Evolutionary conservation across 2,113 vertebrate species (phyloP), one percentile per base, ranked within the genome.

Genomic region (Nematolebias whitei): DNA sequence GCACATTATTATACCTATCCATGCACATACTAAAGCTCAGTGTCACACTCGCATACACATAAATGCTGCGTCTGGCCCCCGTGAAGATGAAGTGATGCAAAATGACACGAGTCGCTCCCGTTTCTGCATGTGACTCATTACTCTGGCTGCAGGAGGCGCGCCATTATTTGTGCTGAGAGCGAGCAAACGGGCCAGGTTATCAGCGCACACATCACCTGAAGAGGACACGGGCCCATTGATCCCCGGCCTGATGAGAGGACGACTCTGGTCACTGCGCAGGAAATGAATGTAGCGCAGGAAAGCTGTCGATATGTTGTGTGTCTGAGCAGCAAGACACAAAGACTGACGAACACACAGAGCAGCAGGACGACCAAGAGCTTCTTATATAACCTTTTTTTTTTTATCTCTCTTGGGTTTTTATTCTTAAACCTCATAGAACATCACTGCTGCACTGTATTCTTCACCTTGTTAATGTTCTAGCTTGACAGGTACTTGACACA

Each of bases 71-170:
- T 52, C 52, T 78, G 76, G 38, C 56, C 76, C 52, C 48, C 9
- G 50, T 12, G 60, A 66, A 62, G 73, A 70, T 79, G 80, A 82
- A 72, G 69, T 74, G 79, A 87, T 84, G 71, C 69, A 74, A 61
- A 77, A 78, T 79, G 81, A 87, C 87, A 87, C 66, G 47, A 79
- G 81, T 78, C 48, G 19, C 78, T 84, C 60, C 65, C 10, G 47
- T 73, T 48, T 38, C 67, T 66, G 20, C 50, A 58, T 54, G 82
- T 82, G 87, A 83, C 62, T 86, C 81, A 78, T 77, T 69, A 68
- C 58, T 5, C 19, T 6, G 70, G 40, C 63, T 26, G 43, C 69
- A 64, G 56, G 59, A 45, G 53, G 38, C 51, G 56, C 63, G 7
- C 22, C 63, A 57, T 59, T 71, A 74, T 79, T 71, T 47, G 29